Conservation (phyloP, 2,888 invertebrate genomes). For the Dichetophora obliterata region DNA sequence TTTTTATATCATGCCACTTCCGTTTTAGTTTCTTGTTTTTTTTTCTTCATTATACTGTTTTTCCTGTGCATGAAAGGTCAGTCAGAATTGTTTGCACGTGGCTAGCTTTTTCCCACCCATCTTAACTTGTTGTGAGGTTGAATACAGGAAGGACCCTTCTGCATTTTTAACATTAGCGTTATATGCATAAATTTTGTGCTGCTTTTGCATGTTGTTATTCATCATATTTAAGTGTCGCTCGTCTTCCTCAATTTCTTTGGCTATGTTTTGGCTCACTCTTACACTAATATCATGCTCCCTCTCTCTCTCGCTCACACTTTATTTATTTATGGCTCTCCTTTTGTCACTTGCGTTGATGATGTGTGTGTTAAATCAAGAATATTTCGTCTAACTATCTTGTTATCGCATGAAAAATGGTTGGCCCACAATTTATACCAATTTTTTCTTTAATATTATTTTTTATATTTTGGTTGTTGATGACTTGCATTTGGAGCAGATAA, state of each 20-base stretch:
- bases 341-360: slow-evolving; percentile 2
- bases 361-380: slow-evolving; percentile 22
- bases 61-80: slow-evolving; percentile 1
- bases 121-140: neutral
- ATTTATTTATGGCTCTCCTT: too few relatives aligned
- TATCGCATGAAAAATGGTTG: slow-evolving; percentile 24
- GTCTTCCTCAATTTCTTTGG: neutral
- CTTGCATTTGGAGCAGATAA: neutral
- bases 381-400: slow-evolving; percentile 19
- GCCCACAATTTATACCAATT: neutral
- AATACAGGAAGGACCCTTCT: neutral
- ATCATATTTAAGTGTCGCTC: slow-evolving; percentile 25
- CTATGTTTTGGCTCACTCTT: neutral
- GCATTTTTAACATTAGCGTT: neutral
- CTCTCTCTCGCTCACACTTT: too few relatives aligned
- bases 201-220: neutral
- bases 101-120: slow-evolving; percentile 13
- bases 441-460: neutral
- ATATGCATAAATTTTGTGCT: neutral
- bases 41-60: neutral
- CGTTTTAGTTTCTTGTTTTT: neutral
- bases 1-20: neutral
- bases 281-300: neutral
- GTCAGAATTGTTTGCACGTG: slow-evolving; percentile 18
- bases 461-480: neutral